phyloP scores from a whole-genome alignment of 2,113 vertebrate species.

The Scomber colias region DNA sequence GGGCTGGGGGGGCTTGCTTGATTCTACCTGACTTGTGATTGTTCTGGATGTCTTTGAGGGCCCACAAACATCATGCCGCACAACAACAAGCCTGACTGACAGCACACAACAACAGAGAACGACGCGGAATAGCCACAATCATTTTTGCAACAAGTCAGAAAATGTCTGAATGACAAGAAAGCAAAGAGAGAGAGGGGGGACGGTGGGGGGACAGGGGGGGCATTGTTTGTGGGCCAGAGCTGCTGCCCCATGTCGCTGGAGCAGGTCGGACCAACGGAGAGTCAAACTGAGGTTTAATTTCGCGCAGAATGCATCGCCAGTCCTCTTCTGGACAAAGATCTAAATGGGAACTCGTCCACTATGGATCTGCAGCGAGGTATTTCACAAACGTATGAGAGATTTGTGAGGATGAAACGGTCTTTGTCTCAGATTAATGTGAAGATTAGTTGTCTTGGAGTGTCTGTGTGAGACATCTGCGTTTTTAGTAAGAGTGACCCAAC shows the following conservation, averaged over 20 bases:
- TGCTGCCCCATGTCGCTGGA: slow-evolving; percentile 49
- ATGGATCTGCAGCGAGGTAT: slow-evolving; percentile 82
- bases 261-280: slow-evolving; percentile 57
- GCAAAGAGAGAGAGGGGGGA: slow-evolving; percentile 69
- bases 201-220: slow-evolving; percentile 3
- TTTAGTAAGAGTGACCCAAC: background rate
- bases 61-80: slow-evolving; percentile 70
- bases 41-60: slow-evolving; percentile 86
- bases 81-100: slow-evolving; percentile 71
- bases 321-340: slow-evolving; percentile 66
- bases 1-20: slow-evolving; percentile 24
- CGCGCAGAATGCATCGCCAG: slow-evolving; percentile 76
- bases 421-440: background rate
- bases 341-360: slow-evolving; percentile 81
- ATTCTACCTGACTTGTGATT: slow-evolving; percentile 77
- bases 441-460: background rate
- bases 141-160: slow-evolving; percentile 83
- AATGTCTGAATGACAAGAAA: slow-evolving; percentile 82
- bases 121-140: slow-evolving; percentile 79
- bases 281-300: slow-evolving; percentile 71
- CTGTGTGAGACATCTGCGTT: background rate
- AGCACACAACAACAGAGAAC: slow-evolving; percentile 82
- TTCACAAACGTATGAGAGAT: slow-evolving; percentile 34
- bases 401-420: background rate
- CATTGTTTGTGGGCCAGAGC: slow-evolving; percentile 69